Base-by-base conservation (phyloP, 2,797 vertebrate genomes). In the Mareca strepera region DNA sequence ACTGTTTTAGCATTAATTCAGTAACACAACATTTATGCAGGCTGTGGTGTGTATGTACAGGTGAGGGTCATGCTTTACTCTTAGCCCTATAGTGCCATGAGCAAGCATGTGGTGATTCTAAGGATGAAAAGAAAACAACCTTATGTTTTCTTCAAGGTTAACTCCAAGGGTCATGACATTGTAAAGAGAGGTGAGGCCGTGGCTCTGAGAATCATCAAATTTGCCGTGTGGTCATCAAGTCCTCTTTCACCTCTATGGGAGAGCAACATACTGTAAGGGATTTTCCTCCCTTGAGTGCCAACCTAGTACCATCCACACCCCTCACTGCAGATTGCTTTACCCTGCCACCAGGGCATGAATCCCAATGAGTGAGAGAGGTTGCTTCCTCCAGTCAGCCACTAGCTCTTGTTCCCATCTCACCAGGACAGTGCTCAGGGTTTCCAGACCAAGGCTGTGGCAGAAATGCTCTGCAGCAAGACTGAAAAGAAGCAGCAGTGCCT, bases 231-330 rank as follows among this genome's bases (percentile, higher is more conserved):
- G 7, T 9, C 43, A 7, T 16, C 58, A 46, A 82, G 26, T 39
- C 20, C 29, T 12, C 7, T 39, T 66, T 23, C 39, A 63, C 26
- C 13, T 53, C 81, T 75, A 41, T 3, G 14, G n/a, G 8, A 68
- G 26, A 67, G 70, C 39, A 35, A 50, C 12, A n/a, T 12, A 23
- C 28, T 35, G 33, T 67, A 75, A 79, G 18, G 17, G 7, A 4
- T 79, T 75, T 67, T 50, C 44, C 0, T 1, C 23, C 35, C 26
- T 0, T 44, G 33, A 44, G 4, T 0, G 0, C 31, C 59, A 69
- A 55, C 15, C 8, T 6, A 13, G 29, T 2, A 7, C 35, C 22
- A 12, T 14, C 4, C 44, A 8, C 7, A 17, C 39, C 39, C 11
- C 22, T 86, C 0, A 0, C 22, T 25, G 7, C 12, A 84, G 50